phyloP scores from a whole-genome alignment of 1,140 invertebrate genomes.

The Agraylea sexmaculata region DNA sequence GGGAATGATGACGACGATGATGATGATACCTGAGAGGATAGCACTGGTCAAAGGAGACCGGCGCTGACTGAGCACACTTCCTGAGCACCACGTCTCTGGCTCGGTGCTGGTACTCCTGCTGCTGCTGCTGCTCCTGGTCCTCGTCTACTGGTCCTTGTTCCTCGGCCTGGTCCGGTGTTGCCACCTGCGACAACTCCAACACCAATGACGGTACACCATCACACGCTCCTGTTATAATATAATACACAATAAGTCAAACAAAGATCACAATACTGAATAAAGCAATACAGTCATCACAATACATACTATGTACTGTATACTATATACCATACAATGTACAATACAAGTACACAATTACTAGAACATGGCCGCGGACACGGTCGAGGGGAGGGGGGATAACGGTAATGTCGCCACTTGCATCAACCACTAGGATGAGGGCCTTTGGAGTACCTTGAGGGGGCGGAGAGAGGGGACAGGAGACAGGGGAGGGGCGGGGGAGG shows the following conservation, averaged over 20 bases:
- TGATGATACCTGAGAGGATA: constrained; percentile 50
- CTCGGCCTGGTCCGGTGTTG: constrained; percentile 29
- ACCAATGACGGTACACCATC: constrained; percentile 39
- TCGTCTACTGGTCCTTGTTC: constrained; percentile 30
- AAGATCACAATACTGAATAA: no score
- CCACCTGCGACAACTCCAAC: constrained; percentile 38
- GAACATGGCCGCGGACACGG: no score
- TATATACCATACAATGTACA: no score
- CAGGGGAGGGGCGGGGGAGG: background rate
- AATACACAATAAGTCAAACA: no score
- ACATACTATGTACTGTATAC: no score
- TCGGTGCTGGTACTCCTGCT: constrained; percentile 21
- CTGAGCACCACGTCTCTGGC: constrained; percentile 47
- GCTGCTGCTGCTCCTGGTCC: constrained; percentile 28
- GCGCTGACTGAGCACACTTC: constrained; percentile 49
- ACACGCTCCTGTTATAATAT: constrained; percentile 37
- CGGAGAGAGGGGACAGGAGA: background rate
- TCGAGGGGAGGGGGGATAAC: no score
- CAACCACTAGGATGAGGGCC: no score
- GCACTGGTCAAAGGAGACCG: constrained; percentile 45
- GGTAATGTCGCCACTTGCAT: no score
- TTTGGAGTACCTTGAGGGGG: no score
- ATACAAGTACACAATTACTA: no score
- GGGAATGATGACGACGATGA: no score
- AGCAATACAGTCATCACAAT: no score